Conservation (phyloP, 2,888 invertebrate species). For the Lobophora halterata region DNA sequence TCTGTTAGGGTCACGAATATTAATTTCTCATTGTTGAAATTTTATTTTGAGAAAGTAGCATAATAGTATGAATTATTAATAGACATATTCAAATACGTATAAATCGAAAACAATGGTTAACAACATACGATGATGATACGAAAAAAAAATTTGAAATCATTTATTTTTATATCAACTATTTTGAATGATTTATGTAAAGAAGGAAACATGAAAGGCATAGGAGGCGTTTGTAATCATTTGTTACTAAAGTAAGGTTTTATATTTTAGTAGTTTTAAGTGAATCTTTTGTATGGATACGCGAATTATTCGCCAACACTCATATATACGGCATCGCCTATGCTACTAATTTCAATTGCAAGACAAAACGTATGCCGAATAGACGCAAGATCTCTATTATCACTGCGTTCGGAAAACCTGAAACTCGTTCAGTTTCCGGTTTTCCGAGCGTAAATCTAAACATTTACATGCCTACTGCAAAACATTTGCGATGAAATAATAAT, state of each 20-base stretch:
- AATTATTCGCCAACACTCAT: no score
- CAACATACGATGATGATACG: slow-evolving; percentile 50
- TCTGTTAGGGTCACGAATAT: slow-evolving; percentile 72
- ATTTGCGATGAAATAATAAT: no score
- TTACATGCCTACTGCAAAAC: no score
- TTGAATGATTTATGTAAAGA: slow-evolving; percentile 59
- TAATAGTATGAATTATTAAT: slow-evolving; percentile 19
- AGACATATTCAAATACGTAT: slow-evolving; percentile 48
- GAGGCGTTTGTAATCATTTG: slow-evolving; percentile 35
- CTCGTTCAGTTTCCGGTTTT: no score
- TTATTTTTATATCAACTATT: slow-evolving; percentile 76
- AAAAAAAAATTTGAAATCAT: slow-evolving; percentile 57
- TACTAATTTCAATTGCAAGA: no score
- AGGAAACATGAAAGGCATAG: slow-evolving; percentile 46
- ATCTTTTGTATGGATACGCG: slow-evolving; percentile 38
- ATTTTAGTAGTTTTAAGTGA: slow-evolving; percentile 26
- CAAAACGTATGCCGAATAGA: no score
- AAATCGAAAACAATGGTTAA: slow-evolving; percentile 48
- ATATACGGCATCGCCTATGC: no score
- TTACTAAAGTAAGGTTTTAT: slow-evolving; percentile 20
- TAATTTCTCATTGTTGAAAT: slow-evolving; percentile 45
- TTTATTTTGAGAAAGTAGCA: slow-evolving; percentile 44
- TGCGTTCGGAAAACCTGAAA: no score
- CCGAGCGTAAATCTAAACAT: no score
- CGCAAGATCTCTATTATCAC: no score